These are phyloP conservation scores for Microtus richardsoni DNA, from an alignment of 2,113 vertebrate species.

Conservation along the genomic window DNA sequence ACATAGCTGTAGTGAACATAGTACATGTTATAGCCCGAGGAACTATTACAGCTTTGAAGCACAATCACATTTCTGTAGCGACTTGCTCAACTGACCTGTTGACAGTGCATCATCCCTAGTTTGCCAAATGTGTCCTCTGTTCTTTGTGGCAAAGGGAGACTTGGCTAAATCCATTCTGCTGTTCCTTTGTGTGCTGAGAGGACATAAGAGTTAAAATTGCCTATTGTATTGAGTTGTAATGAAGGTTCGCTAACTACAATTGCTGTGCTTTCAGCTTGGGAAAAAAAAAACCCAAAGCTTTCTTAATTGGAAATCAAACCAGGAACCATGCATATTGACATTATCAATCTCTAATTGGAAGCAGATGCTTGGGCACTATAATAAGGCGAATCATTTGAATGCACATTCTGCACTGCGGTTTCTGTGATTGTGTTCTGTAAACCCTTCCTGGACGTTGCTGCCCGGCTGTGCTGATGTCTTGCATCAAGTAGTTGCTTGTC, in stretches of 20 bases:
- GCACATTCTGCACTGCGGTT: slow-evolving; percentile 74
- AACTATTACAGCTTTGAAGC: slow-evolving; percentile 84
- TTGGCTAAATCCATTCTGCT: background rate
- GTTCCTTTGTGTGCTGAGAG: slow-evolving; percentile 77
- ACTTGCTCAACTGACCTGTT: slow-evolving; percentile 79
- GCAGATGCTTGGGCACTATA: slow-evolving; percentile 87
- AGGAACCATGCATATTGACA: slow-evolving; percentile 86
- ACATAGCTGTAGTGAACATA: slow-evolving; percentile 85
- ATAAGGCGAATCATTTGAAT: slow-evolving; percentile 86
- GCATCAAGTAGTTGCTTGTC: slow-evolving; percentile 31
- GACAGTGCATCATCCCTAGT: slow-evolving; percentile 86
- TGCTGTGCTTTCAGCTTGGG: slow-evolving; percentile 62
- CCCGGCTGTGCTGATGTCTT: slow-evolving; percentile 81
- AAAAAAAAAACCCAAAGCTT: slow-evolving; percentile 18
- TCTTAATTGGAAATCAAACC: slow-evolving; percentile 78
- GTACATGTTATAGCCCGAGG: slow-evolving; percentile 83
- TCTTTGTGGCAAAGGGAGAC: slow-evolving; percentile 69
- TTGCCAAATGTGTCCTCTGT: slow-evolving; percentile 71
- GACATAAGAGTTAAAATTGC: slow-evolving; percentile 1
- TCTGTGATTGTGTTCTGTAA: slow-evolving; percentile 87
- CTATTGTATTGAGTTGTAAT: background rate
- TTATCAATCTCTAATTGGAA: slow-evolving; percentile 81
- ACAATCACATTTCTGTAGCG: slow-evolving; percentile 84
- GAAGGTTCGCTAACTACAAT: slow-evolving; percentile 32
- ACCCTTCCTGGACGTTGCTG: slow-evolving; percentile 77